These are phyloP conservation scores for Calephelis nemesis DNA, from an alignment of 1,140 invertebrate species.

Conservation along the genomic window DNA sequence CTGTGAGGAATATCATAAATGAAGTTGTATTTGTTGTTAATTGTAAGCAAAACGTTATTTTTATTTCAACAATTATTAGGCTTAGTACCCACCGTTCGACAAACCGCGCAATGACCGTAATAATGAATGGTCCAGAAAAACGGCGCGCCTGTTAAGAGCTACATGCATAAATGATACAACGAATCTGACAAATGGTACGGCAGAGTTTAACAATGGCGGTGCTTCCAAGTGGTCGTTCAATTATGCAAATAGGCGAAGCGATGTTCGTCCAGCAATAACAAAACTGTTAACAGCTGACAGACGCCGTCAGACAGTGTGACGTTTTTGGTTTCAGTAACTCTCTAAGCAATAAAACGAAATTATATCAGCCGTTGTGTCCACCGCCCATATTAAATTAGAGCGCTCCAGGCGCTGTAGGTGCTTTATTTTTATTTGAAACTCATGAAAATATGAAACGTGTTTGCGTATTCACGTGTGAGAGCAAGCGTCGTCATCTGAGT, in stretches of 20 bases:
- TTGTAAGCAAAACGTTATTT: background rate
- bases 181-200: conserved; percentile 77
- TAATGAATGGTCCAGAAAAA: conserved; percentile 76
- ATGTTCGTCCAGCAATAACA: conserved; percentile 74
- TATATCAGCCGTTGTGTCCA: conserved; percentile 57
- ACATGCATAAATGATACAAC: conserved; percentile 77
- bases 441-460: conserved; percentile 73
- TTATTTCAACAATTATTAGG: conserved; percentile 38
- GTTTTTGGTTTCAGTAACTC: conserved; percentile 61
- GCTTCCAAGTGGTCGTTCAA: conserved; percentile 76
- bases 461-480: conserved; percentile 58
- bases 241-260: conserved; percentile 75
- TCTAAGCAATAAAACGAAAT: conserved; percentile 67
- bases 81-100: conserved; percentile 50
- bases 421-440: conserved; percentile 76
- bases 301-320: conserved; percentile 45
- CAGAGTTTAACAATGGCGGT: conserved; percentile 77
- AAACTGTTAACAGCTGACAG: conserved; percentile 77
- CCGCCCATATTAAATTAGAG: conserved; percentile 75
- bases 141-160: conserved; percentile 65
- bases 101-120: conserved; percentile 67
- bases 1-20: background rate
- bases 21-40: background rate
- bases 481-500: conserved; percentile 49
- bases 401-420: conserved; percentile 55